Conservation (phyloP, 2,113 vertebrate genomes). For the Corythornis cristatus region DNA sequence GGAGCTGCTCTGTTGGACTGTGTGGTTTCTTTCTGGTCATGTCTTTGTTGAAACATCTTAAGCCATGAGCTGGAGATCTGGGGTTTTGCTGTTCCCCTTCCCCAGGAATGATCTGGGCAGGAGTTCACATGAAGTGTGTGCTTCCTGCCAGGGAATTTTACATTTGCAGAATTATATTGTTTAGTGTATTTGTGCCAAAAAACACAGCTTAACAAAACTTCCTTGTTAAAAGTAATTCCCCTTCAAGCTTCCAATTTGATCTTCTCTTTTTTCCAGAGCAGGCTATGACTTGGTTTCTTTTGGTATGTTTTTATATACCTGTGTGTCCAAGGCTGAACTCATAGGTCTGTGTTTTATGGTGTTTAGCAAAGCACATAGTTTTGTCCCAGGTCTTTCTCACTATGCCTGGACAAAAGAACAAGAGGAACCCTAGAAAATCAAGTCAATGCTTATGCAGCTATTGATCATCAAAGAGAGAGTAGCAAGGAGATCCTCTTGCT, state of each 20-base stretch:
- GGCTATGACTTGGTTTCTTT: background rate
- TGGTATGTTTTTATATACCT: background rate
- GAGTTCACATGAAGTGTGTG: background rate
- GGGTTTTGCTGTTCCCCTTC: background rate
- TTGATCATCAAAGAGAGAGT: background rate
- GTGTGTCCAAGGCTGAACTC: background rate
- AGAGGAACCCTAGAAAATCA: background rate
- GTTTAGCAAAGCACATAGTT: background rate
- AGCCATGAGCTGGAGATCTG: background rate
- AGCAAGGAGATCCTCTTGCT: background rate
- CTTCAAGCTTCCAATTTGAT: background rate
- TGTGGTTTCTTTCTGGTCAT: background rate
- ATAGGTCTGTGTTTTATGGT: background rate
- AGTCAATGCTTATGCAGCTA: background rate
- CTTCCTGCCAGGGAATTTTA: slow-evolving; percentile 28
- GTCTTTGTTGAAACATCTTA: background rate
- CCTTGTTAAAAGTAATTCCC: background rate
- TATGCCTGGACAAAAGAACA: background rate
- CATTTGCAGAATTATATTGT: background rate
- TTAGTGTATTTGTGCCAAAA: slow-evolving; percentile 41
- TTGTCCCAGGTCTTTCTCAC: background rate
- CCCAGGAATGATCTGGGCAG: background rate
- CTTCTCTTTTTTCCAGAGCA: background rate
- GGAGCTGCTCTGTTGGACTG: fast-evolving
- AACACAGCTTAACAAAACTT: slow-evolving; percentile 11